A percentile compares a stretch with the other conserved stretches of the same genome.
Conservation (phyloP, 92 coral and sea anemone species). For the Zoanthus solanderi region DNA sequence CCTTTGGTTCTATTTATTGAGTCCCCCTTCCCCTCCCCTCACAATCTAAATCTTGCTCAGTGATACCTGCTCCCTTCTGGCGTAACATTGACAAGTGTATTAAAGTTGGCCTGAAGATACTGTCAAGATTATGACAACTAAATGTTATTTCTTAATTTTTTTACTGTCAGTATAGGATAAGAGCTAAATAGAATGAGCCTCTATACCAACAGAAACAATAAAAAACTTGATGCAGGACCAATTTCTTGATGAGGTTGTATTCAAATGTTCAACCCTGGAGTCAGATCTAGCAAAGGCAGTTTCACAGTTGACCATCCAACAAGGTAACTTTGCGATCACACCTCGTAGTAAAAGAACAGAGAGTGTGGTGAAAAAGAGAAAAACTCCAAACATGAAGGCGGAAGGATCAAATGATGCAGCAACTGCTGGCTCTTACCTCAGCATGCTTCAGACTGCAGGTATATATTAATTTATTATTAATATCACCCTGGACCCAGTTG, state of each 20-base stretch:
- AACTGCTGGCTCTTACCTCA: background rate
- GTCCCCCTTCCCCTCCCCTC: too few relatives aligned
- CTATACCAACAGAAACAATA: constrained; percentile 52
- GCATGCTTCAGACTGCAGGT: background rate
- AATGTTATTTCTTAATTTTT: background rate
- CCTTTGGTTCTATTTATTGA: too few relatives aligned
- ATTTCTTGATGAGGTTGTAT: constrained; percentile 82
- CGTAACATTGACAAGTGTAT: too few relatives aligned
- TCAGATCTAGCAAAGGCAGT: constrained; percentile 80
- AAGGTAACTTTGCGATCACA: constrained; percentile 73
- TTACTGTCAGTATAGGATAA: too few relatives aligned
- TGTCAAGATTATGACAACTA: too few relatives aligned
- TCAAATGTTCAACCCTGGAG: constrained; percentile 75
- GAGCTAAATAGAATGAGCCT: too few relatives aligned
- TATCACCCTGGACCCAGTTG: too few relatives aligned
- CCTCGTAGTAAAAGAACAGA: constrained; percentile 28
- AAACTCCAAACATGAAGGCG: background rate
- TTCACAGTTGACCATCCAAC: constrained; percentile 70
- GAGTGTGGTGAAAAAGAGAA: constrained; percentile 15
- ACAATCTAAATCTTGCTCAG: too few relatives aligned
- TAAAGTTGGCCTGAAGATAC: too few relatives aligned
- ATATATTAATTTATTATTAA: too few relatives aligned
- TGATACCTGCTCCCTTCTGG: too few relatives aligned
- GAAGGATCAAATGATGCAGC: background rate
- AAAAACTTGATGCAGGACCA: constrained; percentile 78